These are phyloP conservation scores for Chondrosia reniformis DNA, from an alignment of 37 sponge, comb jelly and placozoan species.

Conservation along the genomic window DNA sequence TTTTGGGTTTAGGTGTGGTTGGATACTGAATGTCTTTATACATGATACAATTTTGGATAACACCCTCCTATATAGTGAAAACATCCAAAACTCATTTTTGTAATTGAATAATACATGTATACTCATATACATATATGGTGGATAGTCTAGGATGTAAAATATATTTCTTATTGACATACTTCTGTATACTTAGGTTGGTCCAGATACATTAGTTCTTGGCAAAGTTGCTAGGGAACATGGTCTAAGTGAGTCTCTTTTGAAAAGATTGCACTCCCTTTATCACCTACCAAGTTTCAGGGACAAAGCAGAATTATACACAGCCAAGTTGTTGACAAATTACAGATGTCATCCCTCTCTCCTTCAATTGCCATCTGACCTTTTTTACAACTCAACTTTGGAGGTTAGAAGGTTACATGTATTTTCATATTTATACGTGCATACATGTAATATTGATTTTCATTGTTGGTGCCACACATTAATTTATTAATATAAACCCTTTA, in stretches of 20 bases:
- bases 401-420: too few species aligned
- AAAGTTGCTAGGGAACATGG: constrained; percentile 39
- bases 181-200: constrained; percentile 51
- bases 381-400: not conserved
- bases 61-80: too few species aligned
- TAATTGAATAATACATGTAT: not conserved
- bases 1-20: too few species aligned
- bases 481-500: too few species aligned
- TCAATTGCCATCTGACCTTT: not conserved
- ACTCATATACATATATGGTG: not conserved
- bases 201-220: constrained; percentile 54
- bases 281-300: not conserved
- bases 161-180: not conserved
- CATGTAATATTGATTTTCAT: too few species aligned
- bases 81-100: not conserved
- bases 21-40: too few species aligned
- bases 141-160: not conserved
- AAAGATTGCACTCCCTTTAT: not conserved
- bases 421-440: too few species aligned
- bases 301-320: not conserved
- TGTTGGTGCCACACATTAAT: too few species aligned
- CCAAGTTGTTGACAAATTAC: not conserved
- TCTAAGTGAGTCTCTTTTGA: constrained; percentile 40
- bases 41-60: too few species aligned
- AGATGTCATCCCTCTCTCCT: not conserved